These are phyloP conservation scores for Sogatella furcifera DNA, from an alignment of 1,140 invertebrate genomes.

Conservation along the genomic window DNA sequence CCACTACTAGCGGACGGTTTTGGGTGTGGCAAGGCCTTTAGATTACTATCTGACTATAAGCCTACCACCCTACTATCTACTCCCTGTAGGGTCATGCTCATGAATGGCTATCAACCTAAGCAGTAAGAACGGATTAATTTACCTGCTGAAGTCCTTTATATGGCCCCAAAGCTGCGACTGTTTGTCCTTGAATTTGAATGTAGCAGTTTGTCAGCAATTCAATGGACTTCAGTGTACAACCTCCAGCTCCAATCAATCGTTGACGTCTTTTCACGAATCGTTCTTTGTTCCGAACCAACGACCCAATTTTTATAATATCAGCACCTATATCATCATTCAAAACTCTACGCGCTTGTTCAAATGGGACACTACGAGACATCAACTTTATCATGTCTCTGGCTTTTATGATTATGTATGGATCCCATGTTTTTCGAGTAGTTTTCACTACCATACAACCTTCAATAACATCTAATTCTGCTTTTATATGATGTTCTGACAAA, in stretches of 20 bases:
- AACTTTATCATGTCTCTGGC: conserved; percentile 94
- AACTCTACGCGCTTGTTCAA: conserved; percentile 81
- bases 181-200: conserved; percentile 93
- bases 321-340: conserved; percentile 83
- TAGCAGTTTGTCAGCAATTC: conserved; percentile 97
- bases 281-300: conserved; percentile 81
- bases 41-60: too few species aligned
- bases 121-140: conserved; percentile 19
- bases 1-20: too few species aligned
- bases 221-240: conserved; percentile 94
- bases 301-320: conserved; percentile 96
- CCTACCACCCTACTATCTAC: too few species aligned
- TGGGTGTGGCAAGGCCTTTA: too few species aligned
- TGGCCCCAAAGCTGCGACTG: conserved; percentile 92
- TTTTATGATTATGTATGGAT: conserved; percentile 96
- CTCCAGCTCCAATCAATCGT: conserved; percentile 91
- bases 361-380: conserved; percentile 90
- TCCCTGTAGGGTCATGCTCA: not conserved
- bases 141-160: conserved; percentile 87
- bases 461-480: conserved; percentile 86
- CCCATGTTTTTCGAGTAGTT: conserved; percentile 97
- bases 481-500: conserved; percentile 63
- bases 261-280: conserved; percentile 94
- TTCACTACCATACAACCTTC: conserved; percentile 93
- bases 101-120: too few species aligned